Percentiles rank a stretch among this genome's conserved stretches.
phyloP scores from a whole-genome alignment of 2,113 vertebrate genomes.

The Brienomyrus longianalis region DNA sequence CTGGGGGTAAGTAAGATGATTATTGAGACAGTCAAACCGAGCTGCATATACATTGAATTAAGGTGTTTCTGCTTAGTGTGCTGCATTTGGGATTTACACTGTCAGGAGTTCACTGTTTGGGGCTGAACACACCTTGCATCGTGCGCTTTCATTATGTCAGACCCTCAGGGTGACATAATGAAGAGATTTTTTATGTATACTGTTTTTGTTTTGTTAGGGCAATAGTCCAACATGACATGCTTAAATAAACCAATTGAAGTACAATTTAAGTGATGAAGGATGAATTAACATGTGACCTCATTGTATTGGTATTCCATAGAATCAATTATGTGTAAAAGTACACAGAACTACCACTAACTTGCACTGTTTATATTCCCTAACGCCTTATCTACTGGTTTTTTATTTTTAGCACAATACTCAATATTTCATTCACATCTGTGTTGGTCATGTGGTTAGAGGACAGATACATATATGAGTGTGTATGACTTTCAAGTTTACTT shows the following conservation, averaged over 20 bases:
- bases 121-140: neutral
- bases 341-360: neutral
- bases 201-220: neutral
- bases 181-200: neutral
- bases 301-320: neutral
- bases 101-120: neutral
- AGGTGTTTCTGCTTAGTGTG: neutral
- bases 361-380: neutral
- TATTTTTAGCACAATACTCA: neutral
- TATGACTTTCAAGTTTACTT: neutral
- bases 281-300: neutral
- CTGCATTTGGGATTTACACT: neutral
- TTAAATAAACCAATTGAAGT: neutral
- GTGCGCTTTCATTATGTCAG: neutral
- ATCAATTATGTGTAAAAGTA: neutral
- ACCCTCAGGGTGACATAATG: neutral
- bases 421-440: neutral
- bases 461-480: neutral
- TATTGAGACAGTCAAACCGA: neutral
- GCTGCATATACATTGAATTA: neutral
- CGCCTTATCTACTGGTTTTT: neutral
- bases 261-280: neutral
- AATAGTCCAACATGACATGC: neutral
- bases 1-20: neutral
- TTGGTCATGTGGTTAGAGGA: neutral